Conservation (phyloP, 2,113 vertebrate genomes). For the Ceyx margarethae region DNA sequence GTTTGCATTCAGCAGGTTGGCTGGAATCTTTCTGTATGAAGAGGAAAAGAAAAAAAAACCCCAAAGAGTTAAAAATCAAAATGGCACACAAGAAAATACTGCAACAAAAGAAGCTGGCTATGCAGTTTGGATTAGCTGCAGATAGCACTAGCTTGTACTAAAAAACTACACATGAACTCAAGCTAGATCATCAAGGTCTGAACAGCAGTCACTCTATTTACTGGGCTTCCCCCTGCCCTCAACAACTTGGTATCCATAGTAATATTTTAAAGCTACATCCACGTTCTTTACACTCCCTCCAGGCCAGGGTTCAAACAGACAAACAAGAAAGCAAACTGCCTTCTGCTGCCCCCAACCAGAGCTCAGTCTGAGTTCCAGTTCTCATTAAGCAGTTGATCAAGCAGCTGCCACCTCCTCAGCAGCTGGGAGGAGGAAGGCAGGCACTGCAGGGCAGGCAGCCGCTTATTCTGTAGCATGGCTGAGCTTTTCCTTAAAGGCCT, state of each 20-base stretch:
- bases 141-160: background rate
- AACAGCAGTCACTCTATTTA: background rate
- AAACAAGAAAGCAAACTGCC: background rate
- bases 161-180: background rate
- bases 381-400: background rate
- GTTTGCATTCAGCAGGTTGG: conserved; percentile 97
- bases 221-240: background rate
- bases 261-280: background rate
- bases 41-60: background rate
- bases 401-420: background rate
- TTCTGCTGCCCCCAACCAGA: background rate
- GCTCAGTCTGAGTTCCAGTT: background rate
- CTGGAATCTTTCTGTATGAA: conserved; percentile 85
- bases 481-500: background rate
- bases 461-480: conserved; percentile 33
- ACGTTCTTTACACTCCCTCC: background rate
- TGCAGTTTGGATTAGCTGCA: background rate
- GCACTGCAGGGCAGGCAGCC: background rate
- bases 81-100: background rate
- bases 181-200: background rate
- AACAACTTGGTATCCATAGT: background rate
- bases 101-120: background rate
- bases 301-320: background rate
- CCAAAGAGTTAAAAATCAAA: background rate
- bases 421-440: background rate